Evolutionary conservation across 1,140 invertebrate species (phyloP).

Genomic region (Luehdorfia chinensis): DNA sequence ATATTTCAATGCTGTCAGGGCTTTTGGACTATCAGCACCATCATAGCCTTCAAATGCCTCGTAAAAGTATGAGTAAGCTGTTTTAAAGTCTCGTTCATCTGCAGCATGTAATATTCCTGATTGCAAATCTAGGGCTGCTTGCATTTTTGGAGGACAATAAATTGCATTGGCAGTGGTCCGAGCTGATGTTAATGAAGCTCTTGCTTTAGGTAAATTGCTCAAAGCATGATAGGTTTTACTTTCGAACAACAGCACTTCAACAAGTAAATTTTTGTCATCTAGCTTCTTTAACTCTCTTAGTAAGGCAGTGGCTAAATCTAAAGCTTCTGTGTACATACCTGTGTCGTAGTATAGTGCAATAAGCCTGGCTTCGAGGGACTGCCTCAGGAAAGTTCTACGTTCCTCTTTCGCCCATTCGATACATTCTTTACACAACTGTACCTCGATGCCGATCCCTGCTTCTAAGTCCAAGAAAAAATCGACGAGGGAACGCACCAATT

Average conservation of each 20-base stretch:
- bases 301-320: slow-evolving; percentile 89
- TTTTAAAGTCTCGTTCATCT: slow-evolving; percentile 99
- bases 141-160: slow-evolving; percentile 98
- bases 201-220: slow-evolving; percentile 96
- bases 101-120: slow-evolving; percentile 99
- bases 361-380: slow-evolving; percentile 95
- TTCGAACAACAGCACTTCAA: slow-evolving; percentile 97
- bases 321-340: slow-evolving; percentile 91
- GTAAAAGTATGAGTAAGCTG: slow-evolving; percentile 99
- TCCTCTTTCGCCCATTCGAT: slow-evolving; percentile 99
- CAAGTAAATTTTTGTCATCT: slow-evolving; percentile 98
- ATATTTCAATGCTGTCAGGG: slow-evolving; percentile 96
- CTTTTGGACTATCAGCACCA: slow-evolving; percentile 94
- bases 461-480: slow-evolving; percentile 99
- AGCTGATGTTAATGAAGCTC: slow-evolving; percentile 97
- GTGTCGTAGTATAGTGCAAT: slow-evolving; percentile 97
- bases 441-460: slow-evolving; percentile 93
- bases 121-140: slow-evolving; percentile 97
- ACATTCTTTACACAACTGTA: slow-evolving; percentile 95
- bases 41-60: slow-evolving; percentile 99
- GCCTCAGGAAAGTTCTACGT: slow-evolving; percentile 96
- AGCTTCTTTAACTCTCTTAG: slow-evolving; percentile 98
- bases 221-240: slow-evolving; percentile 99
- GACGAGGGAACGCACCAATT: slow-evolving; percentile 96
- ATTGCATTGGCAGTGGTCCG: slow-evolving; percentile 99